A percentile compares a stretch with the other conserved stretches of the same genome.
Conservation (phyloP, 1,140 invertebrate genomes). For the Aphelenchoides fujianensis region DNA sequence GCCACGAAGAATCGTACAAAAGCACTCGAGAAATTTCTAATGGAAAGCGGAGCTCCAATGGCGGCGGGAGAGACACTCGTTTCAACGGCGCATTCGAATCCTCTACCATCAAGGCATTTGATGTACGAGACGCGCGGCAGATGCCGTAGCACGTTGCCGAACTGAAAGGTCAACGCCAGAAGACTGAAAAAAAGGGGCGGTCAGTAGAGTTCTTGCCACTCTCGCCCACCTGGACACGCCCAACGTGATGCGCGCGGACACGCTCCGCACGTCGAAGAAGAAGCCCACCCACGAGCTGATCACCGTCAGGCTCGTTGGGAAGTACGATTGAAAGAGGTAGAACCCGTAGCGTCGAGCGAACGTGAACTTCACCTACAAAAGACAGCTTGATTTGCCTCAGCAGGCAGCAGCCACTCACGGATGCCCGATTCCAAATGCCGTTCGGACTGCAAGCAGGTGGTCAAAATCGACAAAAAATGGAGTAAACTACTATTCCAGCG, state of each 20-base stretch:
- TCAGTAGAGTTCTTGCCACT: not conserved
- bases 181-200: constrained; percentile 36
- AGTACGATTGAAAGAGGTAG: constrained; percentile 61
- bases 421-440: constrained; percentile 57
- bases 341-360: constrained; percentile 61
- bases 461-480: too few relatives aligned
- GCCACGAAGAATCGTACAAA: too few relatives aligned
- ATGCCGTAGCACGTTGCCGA: constrained; percentile 60
- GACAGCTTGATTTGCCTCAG: constrained; percentile 3
- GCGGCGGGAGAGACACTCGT: too few relatives aligned
- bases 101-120: constrained; percentile 55
- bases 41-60: too few relatives aligned
- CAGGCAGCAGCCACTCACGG: constrained; percentile 30
- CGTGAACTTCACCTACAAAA: constrained; percentile 60
- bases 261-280: constrained; percentile 60
- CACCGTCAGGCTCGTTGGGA: constrained; percentile 59
- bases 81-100: too few relatives aligned
- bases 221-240: constrained; percentile 54
- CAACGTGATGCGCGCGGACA: constrained; percentile 60
- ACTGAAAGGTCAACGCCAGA: constrained; percentile 60
- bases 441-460: too few relatives aligned
- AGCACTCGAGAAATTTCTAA: too few relatives aligned
- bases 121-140: constrained; percentile 60
- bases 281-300: constrained; percentile 61
- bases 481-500: constrained; percentile 59